These are phyloP conservation scores for Ginglymostoma cirratum DNA, from an alignment of 2,113 vertebrate genomes.

Conservation along the genomic window DNA sequence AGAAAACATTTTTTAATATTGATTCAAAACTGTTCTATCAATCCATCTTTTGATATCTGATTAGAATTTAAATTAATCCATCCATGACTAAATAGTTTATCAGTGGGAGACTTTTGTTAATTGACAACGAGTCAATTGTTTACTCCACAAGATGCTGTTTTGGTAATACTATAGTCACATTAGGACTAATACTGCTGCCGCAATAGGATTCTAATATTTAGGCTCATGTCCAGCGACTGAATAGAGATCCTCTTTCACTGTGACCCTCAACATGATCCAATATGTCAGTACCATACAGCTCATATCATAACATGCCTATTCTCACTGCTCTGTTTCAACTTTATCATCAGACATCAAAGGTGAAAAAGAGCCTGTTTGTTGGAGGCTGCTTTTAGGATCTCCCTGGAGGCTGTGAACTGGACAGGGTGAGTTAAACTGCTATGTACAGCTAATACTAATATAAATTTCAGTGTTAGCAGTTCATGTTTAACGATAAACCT, in stretches of 20 bases:
- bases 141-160: background rate
- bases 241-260: conserved; percentile 32
- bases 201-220: background rate
- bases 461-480: background rate
- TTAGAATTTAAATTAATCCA: background rate
- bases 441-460: background rate
- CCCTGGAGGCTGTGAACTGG: background rate
- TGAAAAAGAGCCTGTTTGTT: background rate
- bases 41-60: background rate
- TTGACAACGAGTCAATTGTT: conserved; percentile 4
- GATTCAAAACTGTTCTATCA: background rate
- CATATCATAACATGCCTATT: conserved; percentile 25
- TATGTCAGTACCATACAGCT: background rate
- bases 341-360: conserved; percentile 12
- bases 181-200: background rate
- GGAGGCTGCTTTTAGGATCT: background rate
- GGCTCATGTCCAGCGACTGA: conserved; percentile 12
- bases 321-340: background rate
- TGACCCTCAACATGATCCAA: background rate
- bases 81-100: conserved; percentile 17
- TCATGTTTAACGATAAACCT: background rate
- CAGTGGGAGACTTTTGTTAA: conserved; percentile 11
- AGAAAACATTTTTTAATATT: background rate
- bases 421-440: background rate
- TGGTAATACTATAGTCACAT: background rate